Percentiles rank a stretch among this genome's conserved stretches.
Conservation (phyloP, 2,888 invertebrate genomes). For the Cantharis rufa region DNA sequence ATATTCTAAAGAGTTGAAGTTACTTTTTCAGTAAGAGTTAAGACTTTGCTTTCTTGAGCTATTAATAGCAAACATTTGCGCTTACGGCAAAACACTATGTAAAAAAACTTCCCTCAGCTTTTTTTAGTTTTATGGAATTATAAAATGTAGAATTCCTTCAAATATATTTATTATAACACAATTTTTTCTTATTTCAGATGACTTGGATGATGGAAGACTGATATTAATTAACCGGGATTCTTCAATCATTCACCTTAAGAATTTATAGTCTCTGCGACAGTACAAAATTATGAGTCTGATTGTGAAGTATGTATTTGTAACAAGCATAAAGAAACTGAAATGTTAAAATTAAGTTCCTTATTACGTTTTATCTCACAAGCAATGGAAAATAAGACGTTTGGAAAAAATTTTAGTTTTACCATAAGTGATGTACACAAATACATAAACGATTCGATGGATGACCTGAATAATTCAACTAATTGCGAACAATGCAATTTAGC, state of each 20-base stretch:
- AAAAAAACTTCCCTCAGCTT: too few relatives aligned
- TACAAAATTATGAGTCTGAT: neutral
- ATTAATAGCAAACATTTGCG: too few relatives aligned
- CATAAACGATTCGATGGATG: slow-evolving; percentile 3
- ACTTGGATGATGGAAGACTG: neutral
- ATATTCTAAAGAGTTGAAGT: too few relatives aligned
- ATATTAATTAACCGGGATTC: neutral
- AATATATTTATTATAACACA: too few relatives aligned
- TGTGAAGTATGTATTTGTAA: neutral
- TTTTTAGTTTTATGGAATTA: too few relatives aligned
- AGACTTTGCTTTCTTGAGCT: too few relatives aligned
- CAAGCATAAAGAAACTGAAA: neutral
- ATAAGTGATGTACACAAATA: slow-evolving; percentile 15
- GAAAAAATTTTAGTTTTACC: slow-evolving; percentile 9
- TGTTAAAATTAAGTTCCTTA: slow-evolving; percentile 15
- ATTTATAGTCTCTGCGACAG: neutral
- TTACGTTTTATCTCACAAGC: slow-evolving; percentile 10
- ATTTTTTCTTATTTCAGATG: neutral
- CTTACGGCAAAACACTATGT: too few relatives aligned
- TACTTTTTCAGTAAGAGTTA: too few relatives aligned
- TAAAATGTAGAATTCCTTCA: too few relatives aligned
- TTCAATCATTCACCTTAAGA: neutral
- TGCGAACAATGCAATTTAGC: slow-evolving; percentile 30
- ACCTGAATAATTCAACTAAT: neutral
- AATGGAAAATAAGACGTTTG: slow-evolving; percentile 19